Conservation (phyloP, 1,140 invertebrate genomes). For the Trinorchestia longiramus region DNA sequence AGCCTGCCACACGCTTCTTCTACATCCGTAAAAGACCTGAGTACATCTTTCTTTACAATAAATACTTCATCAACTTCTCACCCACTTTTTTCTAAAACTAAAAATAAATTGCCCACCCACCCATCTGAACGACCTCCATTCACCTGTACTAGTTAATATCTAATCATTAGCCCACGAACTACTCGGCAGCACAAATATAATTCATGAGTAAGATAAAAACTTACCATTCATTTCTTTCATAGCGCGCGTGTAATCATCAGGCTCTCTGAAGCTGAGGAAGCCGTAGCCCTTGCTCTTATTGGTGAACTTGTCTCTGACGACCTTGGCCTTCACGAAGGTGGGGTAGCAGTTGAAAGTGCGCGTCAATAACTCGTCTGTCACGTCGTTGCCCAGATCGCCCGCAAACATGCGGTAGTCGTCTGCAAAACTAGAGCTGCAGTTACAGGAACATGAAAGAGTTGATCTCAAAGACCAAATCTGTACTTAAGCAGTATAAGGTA, state of each 20-base stretch:
- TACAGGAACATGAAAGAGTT: too few relatives aligned
- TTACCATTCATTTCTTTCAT: slow-evolving; percentile 89
- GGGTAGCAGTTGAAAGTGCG: slow-evolving; percentile 95
- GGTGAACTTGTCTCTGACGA: slow-evolving; percentile 94
- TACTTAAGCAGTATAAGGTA: too few relatives aligned
- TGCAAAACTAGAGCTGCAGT: slow-evolving; percentile 68
- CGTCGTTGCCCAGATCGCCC: slow-evolving; percentile 98
- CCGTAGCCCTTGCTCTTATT: slow-evolving; percentile 99
- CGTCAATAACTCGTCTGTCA: slow-evolving; percentile 94
- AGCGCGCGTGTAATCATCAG: slow-evolving; percentile 96
- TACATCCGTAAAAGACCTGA: too few relatives aligned
- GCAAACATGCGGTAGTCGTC: slow-evolving; percentile 99
- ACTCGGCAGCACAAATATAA: background rate
- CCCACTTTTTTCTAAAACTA: too few relatives aligned
- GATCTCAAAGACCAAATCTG: background rate
- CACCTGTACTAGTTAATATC: too few relatives aligned
- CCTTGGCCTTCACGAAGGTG: slow-evolving; percentile 94
- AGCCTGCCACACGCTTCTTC: too few relatives aligned
- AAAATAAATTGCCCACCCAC: too few relatives aligned
- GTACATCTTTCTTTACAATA: too few relatives aligned
- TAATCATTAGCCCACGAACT: too few relatives aligned
- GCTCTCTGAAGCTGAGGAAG: slow-evolving; percentile 98
- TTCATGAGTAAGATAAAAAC: slow-evolving; percentile 48
- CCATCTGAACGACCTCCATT: too few relatives aligned
- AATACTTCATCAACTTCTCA: too few relatives aligned